Conservation (phyloP, 2,797 vertebrate genomes). For the Pseudomugil tenellus region DNA sequence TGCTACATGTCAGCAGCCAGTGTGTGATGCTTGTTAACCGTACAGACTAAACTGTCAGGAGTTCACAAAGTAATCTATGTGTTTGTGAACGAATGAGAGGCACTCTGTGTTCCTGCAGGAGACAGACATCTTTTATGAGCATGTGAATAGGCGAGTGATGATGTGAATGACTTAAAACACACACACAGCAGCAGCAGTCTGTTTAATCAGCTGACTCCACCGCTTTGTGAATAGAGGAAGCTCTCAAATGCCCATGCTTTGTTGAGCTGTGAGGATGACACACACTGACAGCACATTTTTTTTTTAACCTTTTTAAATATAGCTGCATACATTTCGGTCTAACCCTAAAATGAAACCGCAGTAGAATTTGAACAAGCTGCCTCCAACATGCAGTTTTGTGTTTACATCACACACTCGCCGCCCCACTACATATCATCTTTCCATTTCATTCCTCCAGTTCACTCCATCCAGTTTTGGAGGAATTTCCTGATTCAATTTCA, state of each 20-base stretch:
- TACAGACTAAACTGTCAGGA: constrained; percentile 14
- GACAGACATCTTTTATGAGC: constrained; percentile 24
- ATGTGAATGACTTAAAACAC: constrained; percentile 50
- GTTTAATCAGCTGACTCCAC: constrained; percentile 57
- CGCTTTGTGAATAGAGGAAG: constrained; percentile 17
- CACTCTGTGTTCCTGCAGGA: constrained; percentile 46
- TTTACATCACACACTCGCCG: neutral
- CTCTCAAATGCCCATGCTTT: constrained; percentile 15
- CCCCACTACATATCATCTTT: neutral
- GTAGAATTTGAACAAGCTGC: neutral
- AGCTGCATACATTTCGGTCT: neutral
- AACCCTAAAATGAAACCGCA: neutral
- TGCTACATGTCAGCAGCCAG: constrained; percentile 38
- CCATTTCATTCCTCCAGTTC: neutral
- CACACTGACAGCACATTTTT: neutral
- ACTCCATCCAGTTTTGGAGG: neutral
- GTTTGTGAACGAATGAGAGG: constrained; percentile 36
- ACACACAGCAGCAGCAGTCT: constrained; percentile 48
- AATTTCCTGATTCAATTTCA: neutral
- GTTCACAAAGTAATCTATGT: constrained; percentile 42
- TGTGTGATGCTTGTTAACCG: constrained; percentile 16
- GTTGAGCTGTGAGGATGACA: constrained; percentile 6
- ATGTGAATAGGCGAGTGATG: constrained; percentile 25
- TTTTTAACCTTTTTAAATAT: neutral
- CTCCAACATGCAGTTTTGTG: neutral